Conservation (phyloP, 2,113 vertebrate species). For the Phasianus colchicus region DNA sequence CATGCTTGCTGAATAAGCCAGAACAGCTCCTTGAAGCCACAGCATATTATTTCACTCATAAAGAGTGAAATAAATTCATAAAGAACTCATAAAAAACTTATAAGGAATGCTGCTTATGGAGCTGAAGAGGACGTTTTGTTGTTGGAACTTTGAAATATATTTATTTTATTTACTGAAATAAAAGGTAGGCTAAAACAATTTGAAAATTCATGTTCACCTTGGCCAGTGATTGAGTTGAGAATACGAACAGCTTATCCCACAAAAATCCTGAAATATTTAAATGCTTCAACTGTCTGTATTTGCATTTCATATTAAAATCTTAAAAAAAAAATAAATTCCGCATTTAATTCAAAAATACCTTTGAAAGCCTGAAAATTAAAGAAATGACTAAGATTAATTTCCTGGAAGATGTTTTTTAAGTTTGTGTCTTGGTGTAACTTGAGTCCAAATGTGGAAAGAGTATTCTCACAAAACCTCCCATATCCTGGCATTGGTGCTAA, state of each 20-base stretch:
- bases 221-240: not conserved
- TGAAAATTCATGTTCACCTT: not conserved
- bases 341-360: not conserved
- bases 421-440: not conserved
- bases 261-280: not conserved
- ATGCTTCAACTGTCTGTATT: not conserved
- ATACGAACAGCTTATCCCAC: not conserved
- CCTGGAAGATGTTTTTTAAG: not conserved
- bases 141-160: not conserved
- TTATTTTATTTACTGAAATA: too few relatives aligned
- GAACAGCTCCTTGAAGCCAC: not conserved
- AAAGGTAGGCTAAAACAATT: not conserved
- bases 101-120: not conserved
- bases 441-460: not conserved
- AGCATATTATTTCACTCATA: not conserved
- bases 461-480: not conserved
- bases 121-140: not conserved
- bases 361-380: not conserved
- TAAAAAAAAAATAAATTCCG: not conserved
- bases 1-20: not conserved
- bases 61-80: not conserved
- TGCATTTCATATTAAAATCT: not conserved
- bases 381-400: not conserved
- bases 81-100: not conserved
- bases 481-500: not conserved